Percentiles rank a stretch among this genome's conserved stretches.
Evolutionary conservation across 2,797 vertebrate genomes (phyloP).

Genomic region (Sebastes vulpes): DNA sequence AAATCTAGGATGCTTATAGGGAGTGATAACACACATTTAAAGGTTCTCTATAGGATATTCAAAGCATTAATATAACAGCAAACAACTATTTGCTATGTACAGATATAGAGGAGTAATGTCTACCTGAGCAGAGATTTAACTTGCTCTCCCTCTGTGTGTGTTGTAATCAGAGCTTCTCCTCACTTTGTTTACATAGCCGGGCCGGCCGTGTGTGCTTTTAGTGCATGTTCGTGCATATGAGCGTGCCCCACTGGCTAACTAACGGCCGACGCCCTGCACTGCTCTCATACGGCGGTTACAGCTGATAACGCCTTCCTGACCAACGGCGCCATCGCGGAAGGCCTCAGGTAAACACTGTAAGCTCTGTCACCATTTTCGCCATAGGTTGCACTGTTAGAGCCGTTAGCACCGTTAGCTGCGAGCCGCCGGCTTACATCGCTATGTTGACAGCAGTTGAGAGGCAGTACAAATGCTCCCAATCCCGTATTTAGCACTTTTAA

Average conservation of each 20-base stretch:
- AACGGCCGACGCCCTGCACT: fast-evolving
- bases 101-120: neutral
- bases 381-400: too few species aligned
- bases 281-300: neutral
- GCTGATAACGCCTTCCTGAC: neutral
- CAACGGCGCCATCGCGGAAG: neutral
- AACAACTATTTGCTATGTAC: too few species aligned
- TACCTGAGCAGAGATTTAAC: too few species aligned
- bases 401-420: fast-evolving
- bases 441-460: too few species aligned
- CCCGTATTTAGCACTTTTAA: too few species aligned
- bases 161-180: neutral
- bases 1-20: neutral
- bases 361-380: fast-evolving
- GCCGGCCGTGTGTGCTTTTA: neutral
- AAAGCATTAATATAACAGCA: fast-evolving
- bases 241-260: neutral
- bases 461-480: too few species aligned
- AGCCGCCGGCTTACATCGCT: too few species aligned
- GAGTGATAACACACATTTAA: neutral
- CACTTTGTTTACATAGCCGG: neutral
- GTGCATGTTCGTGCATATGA: neutral
- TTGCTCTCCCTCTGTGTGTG: neutral
- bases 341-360: too few species aligned
- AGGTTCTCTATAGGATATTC: too few species aligned